Percentiles rank a stretch among this genome's conserved stretches.
Conservation (phyloP, 37 sponge, comb jelly and placozoan genomes). For the Ephydatia muelleri region DNA sequence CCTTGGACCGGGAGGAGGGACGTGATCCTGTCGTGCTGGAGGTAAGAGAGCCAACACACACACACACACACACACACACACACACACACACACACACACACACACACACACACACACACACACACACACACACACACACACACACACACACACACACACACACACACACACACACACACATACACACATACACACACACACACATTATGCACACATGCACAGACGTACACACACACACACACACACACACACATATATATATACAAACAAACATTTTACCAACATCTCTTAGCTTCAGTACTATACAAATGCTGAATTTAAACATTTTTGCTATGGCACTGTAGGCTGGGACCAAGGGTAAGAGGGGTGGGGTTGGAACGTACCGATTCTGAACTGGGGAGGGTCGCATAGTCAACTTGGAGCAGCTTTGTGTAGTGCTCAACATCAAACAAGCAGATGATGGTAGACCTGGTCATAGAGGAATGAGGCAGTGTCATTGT, state of each 20-base stretch:
- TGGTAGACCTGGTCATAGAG: slow-evolving; percentile 18
- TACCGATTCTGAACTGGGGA: slow-evolving; percentile 34
- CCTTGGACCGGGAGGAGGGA: slow-evolving; percentile 9
- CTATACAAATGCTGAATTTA: too few relatives aligned
- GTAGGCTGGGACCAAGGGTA: slow-evolving; percentile 13
- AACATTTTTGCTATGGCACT: neutral
- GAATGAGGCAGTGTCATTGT: neutral
- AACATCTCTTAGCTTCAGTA: too few relatives aligned
- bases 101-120: too few relatives aligned
- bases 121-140: neutral
- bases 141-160: too few relatives aligned
- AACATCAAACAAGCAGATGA: slow-evolving; percentile 35
- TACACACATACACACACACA: too few relatives aligned
- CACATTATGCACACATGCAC: neutral
- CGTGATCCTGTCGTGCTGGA: slow-evolving; percentile 26
- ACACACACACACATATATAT: too few relatives aligned
- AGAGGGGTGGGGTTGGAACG: slow-evolving; percentile 35
- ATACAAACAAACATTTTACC: too few relatives aligned
- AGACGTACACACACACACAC: too few relatives aligned
- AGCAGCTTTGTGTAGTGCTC: slow-evolving; percentile 31
- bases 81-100: neutral
- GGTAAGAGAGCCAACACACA: neutral
- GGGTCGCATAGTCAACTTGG: slow-evolving; percentile 34
- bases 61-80: neutral
- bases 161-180: too few relatives aligned